A percentile compares a stretch with the other conserved stretches of the same genome.
phyloP scores from a whole-genome alignment of 2,113 vertebrate genomes.

The Crocuta crocuta region DNA sequence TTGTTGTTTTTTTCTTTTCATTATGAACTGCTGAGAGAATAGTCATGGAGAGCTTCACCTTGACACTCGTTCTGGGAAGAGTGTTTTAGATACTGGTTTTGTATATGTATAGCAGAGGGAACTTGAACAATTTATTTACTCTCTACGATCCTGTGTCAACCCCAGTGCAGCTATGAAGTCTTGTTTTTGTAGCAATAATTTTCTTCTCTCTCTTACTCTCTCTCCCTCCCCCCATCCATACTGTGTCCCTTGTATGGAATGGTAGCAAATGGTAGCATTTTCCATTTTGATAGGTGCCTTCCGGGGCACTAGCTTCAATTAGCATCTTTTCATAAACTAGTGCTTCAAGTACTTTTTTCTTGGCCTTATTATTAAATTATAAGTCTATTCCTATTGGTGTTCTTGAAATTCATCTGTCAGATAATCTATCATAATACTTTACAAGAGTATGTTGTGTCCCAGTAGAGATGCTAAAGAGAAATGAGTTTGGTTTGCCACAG shows the following conservation, averaged over 20 bases:
- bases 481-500: slow-evolving; percentile 53
- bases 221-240: background rate
- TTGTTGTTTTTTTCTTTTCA: background rate
- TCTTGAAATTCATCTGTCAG: slow-evolving; percentile 57
- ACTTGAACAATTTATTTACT: background rate
- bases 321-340: background rate
- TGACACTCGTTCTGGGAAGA: background rate
- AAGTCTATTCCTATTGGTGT: background rate
- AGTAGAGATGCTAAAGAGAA: slow-evolving; percentile 61
- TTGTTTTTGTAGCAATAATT: background rate
- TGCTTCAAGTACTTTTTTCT: background rate
- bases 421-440: slow-evolving; percentile 63
- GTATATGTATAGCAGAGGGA: background rate
- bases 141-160: background rate
- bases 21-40: background rate
- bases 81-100: background rate
- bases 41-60: background rate
- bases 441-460: background rate
- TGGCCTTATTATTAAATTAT: slow-evolving; percentile 59
- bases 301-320: background rate
- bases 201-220: background rate
- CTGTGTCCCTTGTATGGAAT: background rate
- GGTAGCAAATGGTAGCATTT: background rate
- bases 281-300: background rate
- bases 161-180: background rate